Evolutionary conservation across 2,888 invertebrate genomes (phyloP).

Genomic region (Phytoseiulus persimilis): DNA sequence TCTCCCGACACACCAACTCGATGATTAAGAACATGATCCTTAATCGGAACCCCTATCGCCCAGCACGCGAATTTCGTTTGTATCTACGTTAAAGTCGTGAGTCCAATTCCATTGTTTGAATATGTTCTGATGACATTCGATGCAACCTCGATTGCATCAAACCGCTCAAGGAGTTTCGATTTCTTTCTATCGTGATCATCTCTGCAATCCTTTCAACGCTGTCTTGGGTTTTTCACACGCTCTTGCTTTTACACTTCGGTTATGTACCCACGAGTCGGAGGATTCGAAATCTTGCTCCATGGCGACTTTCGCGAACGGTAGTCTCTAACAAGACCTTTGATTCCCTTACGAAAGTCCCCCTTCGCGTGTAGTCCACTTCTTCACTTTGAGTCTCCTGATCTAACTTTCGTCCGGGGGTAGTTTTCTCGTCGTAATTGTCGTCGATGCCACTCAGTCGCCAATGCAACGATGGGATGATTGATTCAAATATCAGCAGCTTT

Average conservation of each 20-base stretch:
- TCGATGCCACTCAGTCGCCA: neutral
- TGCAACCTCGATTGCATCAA: neutral
- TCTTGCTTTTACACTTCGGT: neutral
- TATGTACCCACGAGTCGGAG: neutral
- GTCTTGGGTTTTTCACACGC: neutral
- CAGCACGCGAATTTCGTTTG: neutral
- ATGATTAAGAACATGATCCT: neutral
- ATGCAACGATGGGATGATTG: neutral
- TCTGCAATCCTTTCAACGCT: neutral
- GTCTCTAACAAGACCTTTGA: neutral
- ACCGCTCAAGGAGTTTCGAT: neutral
- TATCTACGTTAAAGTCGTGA: neutral
- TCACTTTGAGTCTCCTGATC: neutral
- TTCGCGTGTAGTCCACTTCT: neutral
- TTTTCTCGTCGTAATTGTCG: neutral
- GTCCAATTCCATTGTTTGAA: neutral
- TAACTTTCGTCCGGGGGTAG: slow-evolving; percentile 5
- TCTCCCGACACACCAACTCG: neutral
- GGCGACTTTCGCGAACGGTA: neutral
- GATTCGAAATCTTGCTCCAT: neutral
- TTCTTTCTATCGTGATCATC: neutral
- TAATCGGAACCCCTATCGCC: neutral
- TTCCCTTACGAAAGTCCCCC: neutral
- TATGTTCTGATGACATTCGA: neutral
- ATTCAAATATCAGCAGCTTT: neutral